Base-by-base conservation (phyloP, 2,888 invertebrate genomes). In the Calameuta filiformis region DNA sequence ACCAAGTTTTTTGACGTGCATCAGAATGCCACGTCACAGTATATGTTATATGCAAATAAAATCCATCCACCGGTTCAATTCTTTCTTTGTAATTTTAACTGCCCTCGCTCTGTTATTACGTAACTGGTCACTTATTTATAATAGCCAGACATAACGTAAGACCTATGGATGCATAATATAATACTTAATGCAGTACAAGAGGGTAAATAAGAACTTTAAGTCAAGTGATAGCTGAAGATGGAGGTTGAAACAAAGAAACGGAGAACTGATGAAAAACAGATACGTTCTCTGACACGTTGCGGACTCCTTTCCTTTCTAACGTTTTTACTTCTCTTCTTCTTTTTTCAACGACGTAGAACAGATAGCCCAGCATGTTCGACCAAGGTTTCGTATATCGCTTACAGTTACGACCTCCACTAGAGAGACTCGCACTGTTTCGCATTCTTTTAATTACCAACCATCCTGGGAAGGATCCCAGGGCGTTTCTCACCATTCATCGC, bases 401-500 rank as follows among this genome's bases (percentile, higher is more conserved):
- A 56, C 56, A 23, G 23, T 56, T 56, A 56, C 56, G 56, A 56
- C 56, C 23, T 56, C 56, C 23, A 23, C 23, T 23, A 56, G 23
- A 56, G 23, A 15, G 56, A 56, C 56, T 56, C 56, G 23, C 56
- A 15, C 56, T 56, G 56, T 56, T 56, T 56, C 56, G 56, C 23
- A 9, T 56, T 56, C 30, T 74, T 74, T 74, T 30, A 74, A 35
- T 35, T 81, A 80, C 76, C 81, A 71, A 76, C 77, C 82, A 76
- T 79, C 81, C 81, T 86, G 86, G 84, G 86, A 86, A 87, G 80
- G 73, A 82, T 87, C 87, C 82, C 86, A 86, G 83, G 76, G 79
- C 77, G 56, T 82, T 85, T 85, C 86, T 83, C 79, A 84, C 81
- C 77, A 83, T 86, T 84, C 85, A 83, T 75, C 75, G 35, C 15